These are phyloP conservation scores for Dinocampus coccinellae DNA, from an alignment of 2,888 invertebrate species.

Conservation along the genomic window DNA sequence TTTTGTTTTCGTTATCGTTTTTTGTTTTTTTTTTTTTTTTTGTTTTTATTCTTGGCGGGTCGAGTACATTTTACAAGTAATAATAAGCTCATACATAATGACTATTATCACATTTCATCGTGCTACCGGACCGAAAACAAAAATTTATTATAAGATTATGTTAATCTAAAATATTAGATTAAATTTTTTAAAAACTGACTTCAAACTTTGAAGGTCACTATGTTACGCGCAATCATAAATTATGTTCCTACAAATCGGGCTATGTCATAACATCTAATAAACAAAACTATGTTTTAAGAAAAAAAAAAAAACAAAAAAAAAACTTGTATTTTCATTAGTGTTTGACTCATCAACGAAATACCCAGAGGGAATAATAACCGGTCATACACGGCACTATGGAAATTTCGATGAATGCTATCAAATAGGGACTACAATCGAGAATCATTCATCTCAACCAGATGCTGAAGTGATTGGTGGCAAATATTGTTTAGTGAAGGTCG, in stretches of 20 bases:
- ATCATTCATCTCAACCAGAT: conserved; percentile 1
- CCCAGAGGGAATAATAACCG: conserved; percentile 57
- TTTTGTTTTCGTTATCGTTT: too few species aligned
- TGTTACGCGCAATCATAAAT: too few species aligned
- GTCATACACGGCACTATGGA: conserved; percentile 57
- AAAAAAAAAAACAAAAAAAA: neutral
- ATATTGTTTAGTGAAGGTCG: conserved; percentile 56
- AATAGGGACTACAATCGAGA: conserved; percentile 43
- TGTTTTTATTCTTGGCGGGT: too few species aligned
- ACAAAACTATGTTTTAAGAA: neutral
- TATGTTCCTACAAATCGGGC: neutral
- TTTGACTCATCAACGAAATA: conserved; percentile 59
- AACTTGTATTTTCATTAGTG: conserved; percentile 47
- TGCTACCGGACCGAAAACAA: too few species aligned
- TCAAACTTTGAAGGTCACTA: too few species aligned
- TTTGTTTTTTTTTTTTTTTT: too few species aligned
- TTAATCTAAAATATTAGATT: too few species aligned
- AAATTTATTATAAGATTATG: too few species aligned
- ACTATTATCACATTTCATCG: too few species aligned
- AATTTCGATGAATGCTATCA: conserved; percentile 60
- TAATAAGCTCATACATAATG: too few species aligned
- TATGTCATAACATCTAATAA: neutral
- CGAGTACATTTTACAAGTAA: too few species aligned
- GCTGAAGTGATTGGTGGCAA: conserved; percentile 47
- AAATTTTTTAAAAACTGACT: too few species aligned